Conservation (phyloP, 2,888 invertebrate genomes). For the Bellardia pandia region DNA sequence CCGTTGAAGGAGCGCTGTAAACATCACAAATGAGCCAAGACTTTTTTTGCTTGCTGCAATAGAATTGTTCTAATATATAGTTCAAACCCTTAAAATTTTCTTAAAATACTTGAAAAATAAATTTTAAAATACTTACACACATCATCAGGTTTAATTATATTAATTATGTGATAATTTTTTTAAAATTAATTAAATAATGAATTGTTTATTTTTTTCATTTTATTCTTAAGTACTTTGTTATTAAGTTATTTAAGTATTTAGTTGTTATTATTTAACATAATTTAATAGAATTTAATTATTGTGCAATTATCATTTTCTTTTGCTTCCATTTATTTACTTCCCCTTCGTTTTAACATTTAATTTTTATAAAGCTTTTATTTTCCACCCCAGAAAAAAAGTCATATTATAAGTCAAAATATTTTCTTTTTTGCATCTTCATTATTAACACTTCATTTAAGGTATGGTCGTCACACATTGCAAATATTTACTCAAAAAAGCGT, state of each 20-base stretch:
- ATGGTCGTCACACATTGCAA: too few relatives aligned
- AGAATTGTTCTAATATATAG: slow-evolving; percentile 33
- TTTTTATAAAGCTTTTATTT: neutral
- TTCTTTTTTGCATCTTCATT: neutral
- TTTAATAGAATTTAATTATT: slow-evolving; percentile 33
- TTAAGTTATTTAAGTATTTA: slow-evolving; percentile 47
- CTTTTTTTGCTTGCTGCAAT: slow-evolving; percentile 36
- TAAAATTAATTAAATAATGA: slow-evolving; percentile 27
- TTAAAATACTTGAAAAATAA: neutral
- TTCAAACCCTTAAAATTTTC: slow-evolving; percentile 44
- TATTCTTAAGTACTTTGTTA: slow-evolving; percentile 43
- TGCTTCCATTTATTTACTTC: neutral
- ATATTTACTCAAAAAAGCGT: too few relatives aligned
- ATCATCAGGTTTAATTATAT: slow-evolving; percentile 73
- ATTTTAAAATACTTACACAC: slow-evolving; percentile 36
- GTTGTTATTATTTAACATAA: slow-evolving; percentile 39
- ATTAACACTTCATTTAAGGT: neutral
- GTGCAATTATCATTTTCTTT: slow-evolving; percentile 31
- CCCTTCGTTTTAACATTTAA: neutral
- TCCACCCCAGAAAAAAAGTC: slow-evolving; percentile 30
- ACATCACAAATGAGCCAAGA: slow-evolving; percentile 20
- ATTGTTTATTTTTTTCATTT: slow-evolving; percentile 35
- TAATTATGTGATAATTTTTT: slow-evolving; percentile 70
- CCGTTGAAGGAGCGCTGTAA: neutral
- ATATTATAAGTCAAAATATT: slow-evolving; percentile 38